Conservation (phyloP, 2,888 invertebrate species). For the Flabesymbios commensalis region DNA sequence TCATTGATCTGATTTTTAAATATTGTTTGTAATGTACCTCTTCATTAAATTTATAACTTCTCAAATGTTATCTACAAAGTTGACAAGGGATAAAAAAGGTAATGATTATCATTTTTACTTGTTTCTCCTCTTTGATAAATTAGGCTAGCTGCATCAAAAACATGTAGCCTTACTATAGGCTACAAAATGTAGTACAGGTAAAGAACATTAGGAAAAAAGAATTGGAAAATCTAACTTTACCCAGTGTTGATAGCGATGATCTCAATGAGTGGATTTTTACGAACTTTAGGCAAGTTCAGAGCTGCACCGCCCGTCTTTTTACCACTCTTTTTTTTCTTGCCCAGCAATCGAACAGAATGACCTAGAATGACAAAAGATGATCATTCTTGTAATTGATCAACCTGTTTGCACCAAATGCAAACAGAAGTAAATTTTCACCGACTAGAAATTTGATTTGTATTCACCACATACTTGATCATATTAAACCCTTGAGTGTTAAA, state of each 20-base stretch:
- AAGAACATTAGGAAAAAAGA: neutral
- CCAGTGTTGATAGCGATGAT: constrained; percentile 96
- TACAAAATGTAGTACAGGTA: no score
- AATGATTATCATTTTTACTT: no score
- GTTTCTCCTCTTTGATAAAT: no score
- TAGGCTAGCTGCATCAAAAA: no score
- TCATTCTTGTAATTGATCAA: constrained; percentile 75
- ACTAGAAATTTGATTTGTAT: neutral
- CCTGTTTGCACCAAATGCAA: neutral
- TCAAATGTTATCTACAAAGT: no score
- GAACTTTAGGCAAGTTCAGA: constrained; percentile 86
- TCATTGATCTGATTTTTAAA: no score
- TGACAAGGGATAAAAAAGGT: no score
- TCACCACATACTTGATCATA: neutral
- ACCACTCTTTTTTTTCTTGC: constrained; percentile 74
- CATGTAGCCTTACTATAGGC: no score
- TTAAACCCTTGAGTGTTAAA: neutral
- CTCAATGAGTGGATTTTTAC: constrained; percentile 94
- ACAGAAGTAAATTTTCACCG: neutral
- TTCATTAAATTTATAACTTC: no score
- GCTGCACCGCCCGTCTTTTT: constrained; percentile 83
- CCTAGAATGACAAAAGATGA: constrained; percentile 37
- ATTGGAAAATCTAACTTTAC: constrained; percentile 40
- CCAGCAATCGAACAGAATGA: constrained; percentile 55
- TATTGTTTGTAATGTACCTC: no score